phyloP scores from a whole-genome alignment of 2,797 vertebrate genomes.

The Sitta carolinensis region DNA sequence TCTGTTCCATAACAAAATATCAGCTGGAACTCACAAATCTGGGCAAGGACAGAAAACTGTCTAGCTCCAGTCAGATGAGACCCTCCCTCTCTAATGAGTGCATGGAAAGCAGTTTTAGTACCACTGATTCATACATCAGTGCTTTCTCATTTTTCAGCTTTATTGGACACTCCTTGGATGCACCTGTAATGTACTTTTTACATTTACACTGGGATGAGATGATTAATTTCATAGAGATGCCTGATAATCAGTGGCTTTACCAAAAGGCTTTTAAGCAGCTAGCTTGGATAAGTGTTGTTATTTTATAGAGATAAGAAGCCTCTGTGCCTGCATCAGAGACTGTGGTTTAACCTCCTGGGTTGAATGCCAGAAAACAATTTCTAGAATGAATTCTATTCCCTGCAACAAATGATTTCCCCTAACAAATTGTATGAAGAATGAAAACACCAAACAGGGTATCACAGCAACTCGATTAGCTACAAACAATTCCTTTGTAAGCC shows the following conservation, averaged over 20 bases:
- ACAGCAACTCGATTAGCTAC: not conserved
- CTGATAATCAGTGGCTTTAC: not conserved
- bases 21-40: not conserved
- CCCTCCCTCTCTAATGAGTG: not conserved
- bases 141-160: not conserved
- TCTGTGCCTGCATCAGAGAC: not conserved
- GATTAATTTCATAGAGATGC: not conserved
- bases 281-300: not conserved
- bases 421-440: not conserved
- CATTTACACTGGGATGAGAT: not conserved
- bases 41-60: not conserved
- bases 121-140: not conserved
- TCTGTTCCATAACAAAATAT: not conserved
- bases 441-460: not conserved
- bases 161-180: not conserved
- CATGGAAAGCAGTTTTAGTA: not conserved
- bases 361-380: conserved; percentile 16
- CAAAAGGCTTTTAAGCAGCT: not conserved
- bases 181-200: not conserved
- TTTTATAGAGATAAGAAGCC: not conserved
- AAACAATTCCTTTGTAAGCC: not conserved
- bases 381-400: not conserved
- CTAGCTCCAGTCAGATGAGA: not conserved
- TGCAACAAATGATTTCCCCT: not conserved
- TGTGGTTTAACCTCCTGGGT: not conserved